These are phyloP conservation scores for Petromus typicus DNA, from an alignment of 2,113 vertebrate genomes.

Conservation along the genomic window DNA sequence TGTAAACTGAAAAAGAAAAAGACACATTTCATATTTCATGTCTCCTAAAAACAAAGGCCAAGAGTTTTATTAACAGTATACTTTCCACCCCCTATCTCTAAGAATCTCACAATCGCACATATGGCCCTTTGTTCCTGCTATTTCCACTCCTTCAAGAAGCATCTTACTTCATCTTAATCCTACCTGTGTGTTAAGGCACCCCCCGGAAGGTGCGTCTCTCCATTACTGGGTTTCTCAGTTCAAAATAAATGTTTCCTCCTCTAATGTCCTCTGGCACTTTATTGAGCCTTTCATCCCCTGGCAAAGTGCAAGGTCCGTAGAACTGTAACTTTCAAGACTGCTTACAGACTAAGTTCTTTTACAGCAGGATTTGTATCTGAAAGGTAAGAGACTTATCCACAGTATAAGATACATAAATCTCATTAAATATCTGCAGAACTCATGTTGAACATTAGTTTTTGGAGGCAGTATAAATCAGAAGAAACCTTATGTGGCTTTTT, in stretches of 20 bases:
- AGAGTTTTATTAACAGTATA: background rate
- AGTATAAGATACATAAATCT: background rate
- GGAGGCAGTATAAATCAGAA: background rate
- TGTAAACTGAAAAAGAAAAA: slow-evolving; percentile 78
- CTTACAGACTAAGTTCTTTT: background rate
- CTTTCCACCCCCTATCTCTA: background rate
- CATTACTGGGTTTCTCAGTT: background rate
- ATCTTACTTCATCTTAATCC: background rate
- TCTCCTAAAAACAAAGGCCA: slow-evolving; percentile 49
- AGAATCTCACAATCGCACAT: background rate
- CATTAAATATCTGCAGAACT: background rate
- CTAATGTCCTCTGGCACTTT: background rate
- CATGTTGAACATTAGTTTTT: background rate
- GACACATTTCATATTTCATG: slow-evolving; percentile 28
- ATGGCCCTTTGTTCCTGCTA: background rate
- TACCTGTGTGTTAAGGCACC: background rate
- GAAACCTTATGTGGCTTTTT: background rate
- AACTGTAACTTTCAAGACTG: background rate
- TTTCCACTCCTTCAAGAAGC: slow-evolving; percentile 7
- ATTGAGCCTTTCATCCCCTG: background rate
- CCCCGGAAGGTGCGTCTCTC: background rate
- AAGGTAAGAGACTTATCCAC: background rate
- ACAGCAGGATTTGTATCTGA: background rate
- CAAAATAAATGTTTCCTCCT: background rate
- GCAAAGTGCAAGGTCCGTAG: background rate